Evolutionary conservation across 2,797 vertebrate species (phyloP).

Genomic region (Halcyon badia): DNA sequence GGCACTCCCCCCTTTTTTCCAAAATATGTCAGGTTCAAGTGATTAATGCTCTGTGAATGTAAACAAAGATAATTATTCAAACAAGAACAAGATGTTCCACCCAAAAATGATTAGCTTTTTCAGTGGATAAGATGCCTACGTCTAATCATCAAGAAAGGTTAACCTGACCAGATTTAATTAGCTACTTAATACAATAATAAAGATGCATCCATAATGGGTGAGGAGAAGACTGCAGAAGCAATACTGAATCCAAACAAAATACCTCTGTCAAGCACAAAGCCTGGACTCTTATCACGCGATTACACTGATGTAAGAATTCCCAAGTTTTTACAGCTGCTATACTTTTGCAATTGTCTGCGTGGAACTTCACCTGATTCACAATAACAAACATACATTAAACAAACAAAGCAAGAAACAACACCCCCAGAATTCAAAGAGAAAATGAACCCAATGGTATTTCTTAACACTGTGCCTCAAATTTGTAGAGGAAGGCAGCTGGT

Average conservation of each 20-base stretch:
- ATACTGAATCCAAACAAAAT: conserved; percentile 10
- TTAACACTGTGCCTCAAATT: neutral
- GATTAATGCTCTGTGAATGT: conserved; percentile 41
- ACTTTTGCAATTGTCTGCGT: neutral
- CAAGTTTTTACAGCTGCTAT: neutral
- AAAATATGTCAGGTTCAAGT: neutral
- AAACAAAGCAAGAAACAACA: neutral
- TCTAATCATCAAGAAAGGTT: conserved; percentile 47
- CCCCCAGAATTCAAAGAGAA: neutral
- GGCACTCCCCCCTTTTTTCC: neutral
- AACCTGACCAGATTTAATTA: conserved; percentile 66
- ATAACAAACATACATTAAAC: neutral
- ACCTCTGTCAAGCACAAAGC: conserved; percentile 42
- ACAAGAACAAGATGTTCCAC: conserved; percentile 58
- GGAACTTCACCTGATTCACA: neutral
- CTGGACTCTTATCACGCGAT: conserved; percentile 28
- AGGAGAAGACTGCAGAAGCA: neutral
- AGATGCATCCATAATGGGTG: conserved; percentile 54
- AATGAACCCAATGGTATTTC: neutral
- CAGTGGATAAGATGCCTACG: conserved; percentile 2
- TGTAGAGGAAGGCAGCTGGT: neutral
- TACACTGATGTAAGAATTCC: neutral
- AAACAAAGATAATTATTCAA: conserved; percentile 58
- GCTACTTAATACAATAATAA: conserved; percentile 71
- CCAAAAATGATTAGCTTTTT: conserved; percentile 1